These are phyloP conservation scores for Mya arenaria DNA, from an alignment of 1,140 invertebrate species.

Conservation along the genomic window DNA sequence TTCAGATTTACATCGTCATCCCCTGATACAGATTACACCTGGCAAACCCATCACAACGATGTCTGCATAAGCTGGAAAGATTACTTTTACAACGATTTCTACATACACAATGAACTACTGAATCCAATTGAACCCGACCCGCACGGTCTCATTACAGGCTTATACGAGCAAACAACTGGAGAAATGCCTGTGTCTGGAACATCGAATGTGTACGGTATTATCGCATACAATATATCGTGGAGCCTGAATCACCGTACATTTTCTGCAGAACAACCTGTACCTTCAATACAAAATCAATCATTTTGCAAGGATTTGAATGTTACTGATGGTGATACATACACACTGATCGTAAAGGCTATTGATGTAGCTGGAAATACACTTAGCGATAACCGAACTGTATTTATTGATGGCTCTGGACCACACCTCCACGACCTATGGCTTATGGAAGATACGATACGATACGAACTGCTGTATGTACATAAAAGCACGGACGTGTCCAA, in stretches of 20 bases:
- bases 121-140: conserved; percentile 37
- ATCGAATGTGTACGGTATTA: conserved; percentile 62
- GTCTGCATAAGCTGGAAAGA: no score
- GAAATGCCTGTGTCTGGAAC: conserved; percentile 59
- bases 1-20: no score
- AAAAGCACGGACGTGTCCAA: conserved; percentile 60
- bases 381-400: conserved; percentile 45
- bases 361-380: conserved; percentile 57
- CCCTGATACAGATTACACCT: no score
- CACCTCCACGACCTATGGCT: conserved; percentile 56
- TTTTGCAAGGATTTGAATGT: conserved; percentile 21
- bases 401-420: conserved; percentile 59
- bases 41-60: no score
- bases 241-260: neutral
- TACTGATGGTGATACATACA: conserved; percentile 64
- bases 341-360: conserved; percentile 34
- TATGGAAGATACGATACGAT: conserved; percentile 45
- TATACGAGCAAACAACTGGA: conserved; percentile 64
- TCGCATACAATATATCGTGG: conserved; percentile 2
- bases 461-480: conserved; percentile 59
- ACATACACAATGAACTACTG: conserved; percentile 38
- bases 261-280: neutral
- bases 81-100: conserved; percentile 22
- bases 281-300: conserved; percentile 23
- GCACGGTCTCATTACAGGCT: conserved; percentile 28